These are phyloP conservation scores for Actinernus sp. DNA, from an alignment of 92 coral and sea anemone species.

Conservation along the genomic window DNA sequence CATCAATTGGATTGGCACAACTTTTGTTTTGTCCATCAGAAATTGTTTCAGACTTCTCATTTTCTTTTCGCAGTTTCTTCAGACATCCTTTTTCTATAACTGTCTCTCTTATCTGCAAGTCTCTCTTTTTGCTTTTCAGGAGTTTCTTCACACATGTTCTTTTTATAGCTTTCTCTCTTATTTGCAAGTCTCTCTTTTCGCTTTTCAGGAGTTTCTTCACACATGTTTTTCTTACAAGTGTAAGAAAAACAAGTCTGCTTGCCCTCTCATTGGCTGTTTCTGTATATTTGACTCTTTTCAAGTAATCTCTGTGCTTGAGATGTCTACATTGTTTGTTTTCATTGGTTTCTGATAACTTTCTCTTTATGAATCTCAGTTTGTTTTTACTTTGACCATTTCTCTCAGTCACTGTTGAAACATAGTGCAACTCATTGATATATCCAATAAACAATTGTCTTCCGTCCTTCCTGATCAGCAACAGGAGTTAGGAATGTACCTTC, in stretches of 20 bases:
- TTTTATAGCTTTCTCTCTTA: conserved; percentile 3
- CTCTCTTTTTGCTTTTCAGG: no score
- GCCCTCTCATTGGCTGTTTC: no score
- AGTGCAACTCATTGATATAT: conserved; percentile 36
- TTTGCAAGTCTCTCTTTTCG: conserved; percentile 9
- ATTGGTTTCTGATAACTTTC: conserved; percentile 22
- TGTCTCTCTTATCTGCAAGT: conserved; percentile 15
- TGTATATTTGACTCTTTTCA: no score
- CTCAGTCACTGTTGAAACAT: conserved; percentile 33
- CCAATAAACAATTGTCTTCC: conserved; percentile 33
- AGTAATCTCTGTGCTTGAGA: conserved; percentile 18
- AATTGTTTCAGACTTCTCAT: conserved; percentile 12
- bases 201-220: conserved; percentile 9
- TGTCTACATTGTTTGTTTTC: conserved; percentile 5
- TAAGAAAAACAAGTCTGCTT: no score
- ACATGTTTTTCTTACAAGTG: conserved; percentile 16
- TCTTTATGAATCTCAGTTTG: conserved; percentile 30
- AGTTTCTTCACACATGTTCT: conserved; percentile 4
- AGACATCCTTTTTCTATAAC: conserved; percentile 16
- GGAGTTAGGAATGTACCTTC: conserved; percentile 22
- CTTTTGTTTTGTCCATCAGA: conserved; percentile 9
- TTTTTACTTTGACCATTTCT: conserved; percentile 32
- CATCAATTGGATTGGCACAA: conserved; percentile 9
- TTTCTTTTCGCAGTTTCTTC: no score
- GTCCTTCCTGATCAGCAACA: conserved; percentile 23